phyloP scores from a whole-genome alignment of 2,113 vertebrate genomes.

The Tapirus terrestris region DNA sequence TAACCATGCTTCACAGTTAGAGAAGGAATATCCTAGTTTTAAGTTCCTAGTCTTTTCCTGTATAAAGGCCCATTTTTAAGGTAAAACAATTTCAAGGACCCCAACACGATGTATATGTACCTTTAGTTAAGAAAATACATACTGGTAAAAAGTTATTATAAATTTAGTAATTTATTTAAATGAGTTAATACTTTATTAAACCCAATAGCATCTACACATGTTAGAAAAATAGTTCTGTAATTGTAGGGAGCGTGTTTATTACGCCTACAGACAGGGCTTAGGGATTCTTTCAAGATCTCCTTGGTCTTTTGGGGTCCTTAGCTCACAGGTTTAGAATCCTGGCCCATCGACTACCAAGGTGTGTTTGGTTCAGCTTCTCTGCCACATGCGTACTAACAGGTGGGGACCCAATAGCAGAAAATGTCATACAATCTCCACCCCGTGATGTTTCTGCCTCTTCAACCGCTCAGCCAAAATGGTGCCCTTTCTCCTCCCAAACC shows the following conservation, averaged over 20 bases:
- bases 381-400: background rate
- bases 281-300: background rate
- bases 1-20: background rate
- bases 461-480: constrained; percentile 40
- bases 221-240: background rate
- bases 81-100: background rate
- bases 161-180: constrained; percentile 16
- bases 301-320: background rate
- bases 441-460: constrained; percentile 10
- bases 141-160: background rate
- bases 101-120: background rate
- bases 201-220: background rate
- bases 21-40: background rate
- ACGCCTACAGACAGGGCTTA: background rate
- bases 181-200: background rate
- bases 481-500: constrained; percentile 27
- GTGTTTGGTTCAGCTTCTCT: background rate
- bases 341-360: background rate
- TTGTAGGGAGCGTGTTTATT: background rate
- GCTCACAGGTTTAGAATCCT: background rate
- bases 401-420: background rate
- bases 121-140: constrained; percentile 13
- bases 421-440: background rate
- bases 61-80: background rate
- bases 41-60: background rate